A percentile compares a stretch with the other conserved stretches of the same genome.
Conservation (phyloP, 2,797 vertebrate genomes). For the Hoplostethus mediterraneus region DNA sequence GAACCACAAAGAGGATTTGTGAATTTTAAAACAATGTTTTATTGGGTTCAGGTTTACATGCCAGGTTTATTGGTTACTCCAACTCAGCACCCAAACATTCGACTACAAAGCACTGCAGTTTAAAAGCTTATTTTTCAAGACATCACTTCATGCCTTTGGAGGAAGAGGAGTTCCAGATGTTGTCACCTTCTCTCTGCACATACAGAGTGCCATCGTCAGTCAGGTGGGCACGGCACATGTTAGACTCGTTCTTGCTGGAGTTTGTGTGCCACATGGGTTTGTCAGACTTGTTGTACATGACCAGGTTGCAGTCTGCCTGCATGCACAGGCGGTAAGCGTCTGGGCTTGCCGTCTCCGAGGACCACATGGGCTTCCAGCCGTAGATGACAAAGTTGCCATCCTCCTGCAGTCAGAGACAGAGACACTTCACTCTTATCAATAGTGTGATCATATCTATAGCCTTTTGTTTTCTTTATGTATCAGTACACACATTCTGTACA, state of each 20-base stretch:
- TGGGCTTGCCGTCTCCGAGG: not conserved
- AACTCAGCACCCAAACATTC: not conserved
- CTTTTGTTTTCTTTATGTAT: too few relatives aligned
- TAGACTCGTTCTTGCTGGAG: not conserved
- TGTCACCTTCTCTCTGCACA: not conserved
- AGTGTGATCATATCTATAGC: not conserved
- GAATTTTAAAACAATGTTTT: too few relatives aligned
- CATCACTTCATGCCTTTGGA: slow-evolving; percentile 27
- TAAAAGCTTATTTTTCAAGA: not conserved
- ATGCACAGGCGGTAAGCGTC: slow-evolving; percentile 25
- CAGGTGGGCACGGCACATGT: slow-evolving; percentile 29
- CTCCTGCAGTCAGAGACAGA: slow-evolving; percentile 31
- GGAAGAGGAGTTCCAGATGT: slow-evolving; percentile 21
- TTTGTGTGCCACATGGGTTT: not conserved
- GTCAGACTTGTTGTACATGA: slow-evolving; percentile 34
- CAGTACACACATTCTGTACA: too few relatives aligned
- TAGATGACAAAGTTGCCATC: slow-evolving; percentile 69
- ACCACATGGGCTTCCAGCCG: slow-evolving; percentile 55
- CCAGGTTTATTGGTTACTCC: not conserved
- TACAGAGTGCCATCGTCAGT: slow-evolving; percentile 34
- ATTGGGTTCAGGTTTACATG: too few relatives aligned
- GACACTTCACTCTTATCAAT: not conserved
- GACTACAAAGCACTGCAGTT: too few relatives aligned
- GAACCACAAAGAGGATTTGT: too few relatives aligned
- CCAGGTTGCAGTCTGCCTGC: slow-evolving; percentile 69